Conservation (phyloP, 2,113 vertebrate species). For the Tylochromis polylepis region DNA sequence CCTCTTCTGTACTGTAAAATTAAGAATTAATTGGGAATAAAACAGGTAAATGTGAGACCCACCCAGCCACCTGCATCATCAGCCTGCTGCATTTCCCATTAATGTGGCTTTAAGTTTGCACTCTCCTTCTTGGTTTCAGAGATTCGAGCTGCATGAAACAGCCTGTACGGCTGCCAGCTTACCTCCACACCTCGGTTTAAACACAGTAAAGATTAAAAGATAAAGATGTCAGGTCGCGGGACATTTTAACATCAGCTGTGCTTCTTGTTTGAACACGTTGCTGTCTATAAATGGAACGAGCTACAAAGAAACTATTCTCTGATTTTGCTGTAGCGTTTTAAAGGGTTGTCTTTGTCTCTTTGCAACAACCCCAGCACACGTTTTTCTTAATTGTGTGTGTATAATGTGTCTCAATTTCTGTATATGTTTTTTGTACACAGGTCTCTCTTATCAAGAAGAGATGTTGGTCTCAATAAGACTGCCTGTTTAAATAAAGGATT, state of each 20-base stretch:
- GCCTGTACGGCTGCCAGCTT: neutral
- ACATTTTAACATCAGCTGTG: neutral
- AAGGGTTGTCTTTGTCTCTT: neutral
- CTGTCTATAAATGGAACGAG: neutral
- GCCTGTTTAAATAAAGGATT: neutral
- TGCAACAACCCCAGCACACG: neutral
- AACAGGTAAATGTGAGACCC: neutral
- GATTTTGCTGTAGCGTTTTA: neutral
- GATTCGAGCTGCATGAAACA: neutral
- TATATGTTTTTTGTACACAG: neutral
- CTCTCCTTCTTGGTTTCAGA: neutral
- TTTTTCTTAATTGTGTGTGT: neutral
- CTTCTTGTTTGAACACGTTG: neutral
- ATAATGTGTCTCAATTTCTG: neutral
- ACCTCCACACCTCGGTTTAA: neutral
- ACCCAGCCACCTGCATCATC: neutral
- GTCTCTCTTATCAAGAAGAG: neutral
- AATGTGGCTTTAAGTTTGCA: neutral
- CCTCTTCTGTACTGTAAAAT: neutral
- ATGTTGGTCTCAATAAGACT: neutral
- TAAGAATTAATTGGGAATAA: neutral
- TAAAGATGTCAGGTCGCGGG: neutral
- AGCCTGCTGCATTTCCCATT: neutral
- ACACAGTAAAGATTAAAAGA: neutral
- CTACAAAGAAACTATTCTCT: neutral